Evolutionary conservation across 35 echinoderm and acorn worm genomes (phyloP).

Genomic region (Ptychodera flava): DNA sequence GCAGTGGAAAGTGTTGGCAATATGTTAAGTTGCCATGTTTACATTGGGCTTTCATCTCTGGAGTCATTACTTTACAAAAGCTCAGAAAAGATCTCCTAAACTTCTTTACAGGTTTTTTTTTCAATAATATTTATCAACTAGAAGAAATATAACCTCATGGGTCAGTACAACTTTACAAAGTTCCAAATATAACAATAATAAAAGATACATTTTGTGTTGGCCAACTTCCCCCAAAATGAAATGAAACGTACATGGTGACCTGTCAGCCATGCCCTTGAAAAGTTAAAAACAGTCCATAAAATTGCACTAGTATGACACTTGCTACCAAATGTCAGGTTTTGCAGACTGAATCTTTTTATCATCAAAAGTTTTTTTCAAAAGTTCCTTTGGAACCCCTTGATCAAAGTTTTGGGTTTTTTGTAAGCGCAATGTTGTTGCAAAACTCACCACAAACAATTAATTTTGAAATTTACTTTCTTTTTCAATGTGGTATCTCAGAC

Average conservation of each 20-base stretch:
- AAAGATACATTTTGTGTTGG: neutral
- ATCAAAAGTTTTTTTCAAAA: neutral
- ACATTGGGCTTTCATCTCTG: neutral
- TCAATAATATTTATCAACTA: no score
- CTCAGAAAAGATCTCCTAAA: no score
- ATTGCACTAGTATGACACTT: no score
- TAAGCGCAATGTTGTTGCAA: neutral
- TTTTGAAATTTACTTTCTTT: neutral
- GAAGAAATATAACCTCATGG: no score
- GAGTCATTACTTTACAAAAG: no score
- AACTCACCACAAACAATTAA: neutral
- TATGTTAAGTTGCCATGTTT: neutral
- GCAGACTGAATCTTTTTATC: no score
- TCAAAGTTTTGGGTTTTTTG: neutral
- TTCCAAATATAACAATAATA: neutral
- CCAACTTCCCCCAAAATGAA: neutral
- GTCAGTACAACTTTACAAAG: neutral
- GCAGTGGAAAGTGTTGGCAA: neutral
- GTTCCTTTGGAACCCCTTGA: neutral
- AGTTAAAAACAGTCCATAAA: neutral
- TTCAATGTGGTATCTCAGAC: neutral
- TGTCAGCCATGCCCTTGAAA: neutral
- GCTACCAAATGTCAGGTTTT: no score
- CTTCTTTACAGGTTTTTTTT: no score
- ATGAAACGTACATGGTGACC: neutral